These are phyloP conservation scores for Haliclona indistincta DNA, from an alignment of 37 sponge, comb jelly and placozoan species.

Conservation along the genomic window DNA sequence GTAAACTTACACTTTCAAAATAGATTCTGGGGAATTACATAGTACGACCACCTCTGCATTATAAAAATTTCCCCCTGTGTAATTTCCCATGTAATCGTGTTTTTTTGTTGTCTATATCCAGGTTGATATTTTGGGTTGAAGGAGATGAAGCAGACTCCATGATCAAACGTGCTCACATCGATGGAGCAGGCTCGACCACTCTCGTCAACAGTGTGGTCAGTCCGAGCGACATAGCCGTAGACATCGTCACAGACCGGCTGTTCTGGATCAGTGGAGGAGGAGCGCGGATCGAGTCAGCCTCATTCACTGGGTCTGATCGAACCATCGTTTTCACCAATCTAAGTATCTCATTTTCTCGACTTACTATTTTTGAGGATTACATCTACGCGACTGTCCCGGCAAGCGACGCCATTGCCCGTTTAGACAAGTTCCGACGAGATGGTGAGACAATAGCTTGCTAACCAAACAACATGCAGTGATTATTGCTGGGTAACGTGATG, in stretches of 20 bases:
- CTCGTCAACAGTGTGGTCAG: background rate
- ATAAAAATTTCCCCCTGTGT: no score
- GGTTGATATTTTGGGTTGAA: conserved; percentile 45
- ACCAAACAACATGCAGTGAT: no score
- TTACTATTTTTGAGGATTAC: conserved; percentile 62
- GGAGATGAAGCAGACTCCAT: background rate
- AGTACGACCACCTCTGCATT: background rate
- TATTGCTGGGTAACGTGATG: no score
- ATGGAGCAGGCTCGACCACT: background rate
- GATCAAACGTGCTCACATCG: conserved; percentile 22
- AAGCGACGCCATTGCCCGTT: background rate
- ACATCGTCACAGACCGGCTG: background rate
- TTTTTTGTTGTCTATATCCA: conserved; percentile 7
- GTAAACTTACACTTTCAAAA: no score
- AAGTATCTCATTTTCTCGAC: background rate
- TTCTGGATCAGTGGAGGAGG: conserved; percentile 20
- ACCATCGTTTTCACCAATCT: background rate
- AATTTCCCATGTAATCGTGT: no score
- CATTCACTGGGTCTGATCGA: background rate
- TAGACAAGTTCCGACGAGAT: no score
- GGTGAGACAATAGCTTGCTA: no score
- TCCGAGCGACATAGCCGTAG: conserved; percentile 12
- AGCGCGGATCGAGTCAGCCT: background rate
- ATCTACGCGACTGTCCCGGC: conserved; percentile 15
- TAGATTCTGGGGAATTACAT: conserved; percentile 1